Evolutionary conservation across 1,140 invertebrate genomes (phyloP), one percentile per base, ranked within the genome.

Genomic region (Matsumurasca onukii): DNA sequence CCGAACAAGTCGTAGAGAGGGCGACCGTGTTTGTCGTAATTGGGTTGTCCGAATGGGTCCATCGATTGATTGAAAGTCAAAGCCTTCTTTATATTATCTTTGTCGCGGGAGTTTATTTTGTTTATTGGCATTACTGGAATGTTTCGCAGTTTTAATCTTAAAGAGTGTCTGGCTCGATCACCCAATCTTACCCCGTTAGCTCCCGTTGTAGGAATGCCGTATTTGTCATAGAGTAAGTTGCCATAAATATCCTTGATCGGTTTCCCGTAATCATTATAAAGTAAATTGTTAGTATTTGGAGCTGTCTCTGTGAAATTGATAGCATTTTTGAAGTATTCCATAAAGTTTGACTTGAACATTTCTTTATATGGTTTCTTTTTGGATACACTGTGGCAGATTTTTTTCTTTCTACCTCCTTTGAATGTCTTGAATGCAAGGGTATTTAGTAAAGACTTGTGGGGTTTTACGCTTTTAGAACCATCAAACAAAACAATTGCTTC

Each of bases 1-100:
- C 52, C 39, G 49, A 27, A 61, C 15, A 69, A 25, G 27, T 69
- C 67, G 20, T 69, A 64, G 13, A 69, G 17, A 31, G 67, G 67
- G n/a, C 67, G 39, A 0, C 67, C 67, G 49, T 63, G 64, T 64
- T 69, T 69, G 25, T 69, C 67, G 52, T 63, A 69, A 52, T 29
- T 24, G 15, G 67, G 61, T 22, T 24, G n/a, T n/a, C 39, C 49
- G 25, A 64, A 63, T 1, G 3, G 17, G 52, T 69, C 67, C 31
- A 24, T 24, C 1, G 31, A 45, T 3, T 48, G 24, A 27, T 45
- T 24, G 24, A 15, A 9, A 24, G 24, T 34, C 1, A 39, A 15
- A 48, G 31, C n/a, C 17, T 20, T 12, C 1, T 5, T 5, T 24
- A 29, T 59, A 17, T 59, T 59, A 3, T 27, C 3, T 65, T 22